These are phyloP conservation scores for Orchesella flavescens DNA, from an alignment of 2,888 invertebrate species.

Conservation along the genomic window DNA sequence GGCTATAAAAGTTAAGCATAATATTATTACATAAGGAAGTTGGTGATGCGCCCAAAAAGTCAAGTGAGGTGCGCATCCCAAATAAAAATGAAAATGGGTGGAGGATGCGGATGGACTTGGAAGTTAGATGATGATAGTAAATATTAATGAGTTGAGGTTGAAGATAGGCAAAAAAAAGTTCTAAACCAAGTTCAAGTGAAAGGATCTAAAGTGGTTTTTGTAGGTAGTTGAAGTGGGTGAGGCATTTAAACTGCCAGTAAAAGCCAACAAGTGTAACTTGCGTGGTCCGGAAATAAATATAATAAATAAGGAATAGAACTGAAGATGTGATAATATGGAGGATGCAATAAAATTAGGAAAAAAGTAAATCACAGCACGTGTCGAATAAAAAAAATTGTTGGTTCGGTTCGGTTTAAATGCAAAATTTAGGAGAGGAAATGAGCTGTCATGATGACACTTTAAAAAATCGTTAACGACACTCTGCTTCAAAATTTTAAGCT, in stretches of 20 bases:
- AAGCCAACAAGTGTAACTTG: conserved; percentile 19
- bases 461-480: too few relatives aligned
- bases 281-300: conserved; percentile 47
- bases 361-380: conserved; percentile 15
- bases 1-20: too few relatives aligned
- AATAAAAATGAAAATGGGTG: conserved; percentile 26
- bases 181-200: too few relatives aligned
- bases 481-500: too few relatives aligned
- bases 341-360: not conserved
- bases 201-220: not conserved
- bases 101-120: not conserved
- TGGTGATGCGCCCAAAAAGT: not conserved
- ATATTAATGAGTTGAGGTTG: conserved; percentile 37
- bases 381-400: not conserved
- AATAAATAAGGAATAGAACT: not conserved
- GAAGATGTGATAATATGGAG: too few relatives aligned
- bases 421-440: not conserved
- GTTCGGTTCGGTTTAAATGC: not conserved
- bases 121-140: conserved; percentile 19
- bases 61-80: too few relatives aligned
- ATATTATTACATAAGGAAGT: too few relatives aligned
- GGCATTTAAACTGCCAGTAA: conserved; percentile 3
- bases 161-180: conserved; percentile 4
- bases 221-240: conserved; percentile 31
- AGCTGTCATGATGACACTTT: not conserved